Conservation (phyloP, 35 echinoderm and acorn worm species). For the Eucidaris tribuloides region DNA sequence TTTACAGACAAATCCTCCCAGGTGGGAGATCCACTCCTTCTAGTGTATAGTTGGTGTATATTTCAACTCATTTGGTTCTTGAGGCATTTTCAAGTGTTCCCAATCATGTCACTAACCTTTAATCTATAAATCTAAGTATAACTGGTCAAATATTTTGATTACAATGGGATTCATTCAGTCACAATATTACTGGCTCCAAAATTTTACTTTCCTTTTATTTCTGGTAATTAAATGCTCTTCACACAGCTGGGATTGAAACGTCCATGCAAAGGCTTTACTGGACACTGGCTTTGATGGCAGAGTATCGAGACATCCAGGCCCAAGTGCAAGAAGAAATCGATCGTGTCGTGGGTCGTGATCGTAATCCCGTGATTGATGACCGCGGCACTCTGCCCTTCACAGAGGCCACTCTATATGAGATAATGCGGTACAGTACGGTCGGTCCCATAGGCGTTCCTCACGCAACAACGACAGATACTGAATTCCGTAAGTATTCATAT, state of each 20-base stretch:
- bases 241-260: slow-evolving; percentile 53
- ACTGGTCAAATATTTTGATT: no score
- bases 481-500: slow-evolving; percentile 62
- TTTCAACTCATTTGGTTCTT: no score
- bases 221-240: no score
- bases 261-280: slow-evolving; percentile 19
- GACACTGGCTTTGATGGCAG: slow-evolving; percentile 20
- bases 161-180: no score
- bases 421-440: slow-evolving; percentile 44
- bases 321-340: slow-evolving; percentile 21
- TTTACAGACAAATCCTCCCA: no score
- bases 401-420: slow-evolving; percentile 50
- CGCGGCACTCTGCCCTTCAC: slow-evolving; percentile 45
- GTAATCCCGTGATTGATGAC: neutral
- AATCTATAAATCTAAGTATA: no score
- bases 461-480: slow-evolving; percentile 31
- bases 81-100: no score
- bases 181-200: no score
- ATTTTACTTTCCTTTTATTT: no score
- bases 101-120: no score
- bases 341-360: slow-evolving; percentile 18
- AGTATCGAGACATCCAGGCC: slow-evolving; percentile 29
- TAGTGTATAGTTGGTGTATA: no score
- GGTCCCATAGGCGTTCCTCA: slow-evolving; percentile 50
- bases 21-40: no score